A percentile compares a stretch with the other conserved stretches of the same genome.
Conservation (phyloP, 2,888 invertebrate species). For the Eustalomyia histrio region DNA sequence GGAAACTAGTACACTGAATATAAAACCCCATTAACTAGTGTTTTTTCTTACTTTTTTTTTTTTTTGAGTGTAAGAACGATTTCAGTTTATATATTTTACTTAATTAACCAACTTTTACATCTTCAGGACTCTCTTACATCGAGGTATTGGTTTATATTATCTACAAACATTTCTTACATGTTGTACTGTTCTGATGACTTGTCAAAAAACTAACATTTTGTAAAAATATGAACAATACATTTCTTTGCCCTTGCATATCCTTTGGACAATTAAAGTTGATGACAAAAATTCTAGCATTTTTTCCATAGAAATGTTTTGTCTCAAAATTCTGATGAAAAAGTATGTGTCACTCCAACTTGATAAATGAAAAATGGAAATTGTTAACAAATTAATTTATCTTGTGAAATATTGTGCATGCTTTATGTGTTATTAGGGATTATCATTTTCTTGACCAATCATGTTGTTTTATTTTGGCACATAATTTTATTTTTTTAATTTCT, state of each 20-base stretch:
- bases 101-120: no score
- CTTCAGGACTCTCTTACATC: no score
- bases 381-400: conserved; percentile 40
- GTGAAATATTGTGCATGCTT: neutral
- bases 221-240: neutral
- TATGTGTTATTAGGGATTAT: neutral
- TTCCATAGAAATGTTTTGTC: neutral
- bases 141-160: no score
- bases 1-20: no score
- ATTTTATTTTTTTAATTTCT: neutral
- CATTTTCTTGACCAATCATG: conserved; percentile 7
- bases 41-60: no score
- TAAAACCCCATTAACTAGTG: no score
- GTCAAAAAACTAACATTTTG: conserved; percentile 2
- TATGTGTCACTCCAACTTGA: conserved; percentile 15
- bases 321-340: conserved; percentile 15
- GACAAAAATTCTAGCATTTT: no score
- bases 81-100: no score
- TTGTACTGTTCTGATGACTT: conserved; percentile 24
- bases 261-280: no score
- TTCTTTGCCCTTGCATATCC: no score
- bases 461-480: neutral
- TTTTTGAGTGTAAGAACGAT: no score
- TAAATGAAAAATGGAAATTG: conserved; percentile 26
- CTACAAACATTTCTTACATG: neutral